Evolutionary conservation across 1,140 invertebrate genomes (phyloP), one percentile per base, ranked within the genome.

Genomic region (Temnothorax longispinosus): DNA sequence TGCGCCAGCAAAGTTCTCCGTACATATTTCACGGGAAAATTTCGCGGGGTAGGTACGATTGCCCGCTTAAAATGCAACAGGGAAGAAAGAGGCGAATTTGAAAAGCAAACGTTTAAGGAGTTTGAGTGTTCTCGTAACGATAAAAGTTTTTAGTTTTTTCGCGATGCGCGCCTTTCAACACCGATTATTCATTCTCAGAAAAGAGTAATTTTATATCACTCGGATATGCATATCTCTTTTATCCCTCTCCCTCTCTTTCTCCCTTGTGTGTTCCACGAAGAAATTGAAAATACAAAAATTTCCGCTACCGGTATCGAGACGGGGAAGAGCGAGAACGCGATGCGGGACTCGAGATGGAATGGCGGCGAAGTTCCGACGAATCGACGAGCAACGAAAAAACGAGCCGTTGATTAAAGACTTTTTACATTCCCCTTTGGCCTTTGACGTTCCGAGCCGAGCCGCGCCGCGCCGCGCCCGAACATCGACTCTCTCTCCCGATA

Each of bases 331-430:
- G 41, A 47, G 32, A 72, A 58, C 35, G 21, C 78, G 78, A 80
- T 38, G 62, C 77, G 60, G 41, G 44, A 67, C n/a, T 35, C 47
- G 80, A 75, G 80, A 84, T 84, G 80, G 58, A 75, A 74, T 74
- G 41, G 21, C 80, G 54, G 32, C 44, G 13, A 75, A 84, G 80
- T 84, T 75, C 54, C 54, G 13, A 60, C 80, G 54, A 84, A 84
- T 84, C 80, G 72, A 50, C 52, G 52, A 41, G 38, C 80, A 44
- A n/a, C 15, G 54, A 62, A 84, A 84, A 84, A 84, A 84, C 69
- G 69, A 74, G 41, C 56, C 80, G 41, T 84, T 84, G 80, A 84
- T 84, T 69, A 80, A 76, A 65, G 76, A 86, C 62, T 86, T 86
- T 67, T 69, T 80, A 69, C 32, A 81, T 74, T 71, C 54, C 62